These are phyloP conservation scores for Falco biarmicus DNA, from an alignment of 2,797 vertebrate genomes.

Conservation along the genomic window DNA sequence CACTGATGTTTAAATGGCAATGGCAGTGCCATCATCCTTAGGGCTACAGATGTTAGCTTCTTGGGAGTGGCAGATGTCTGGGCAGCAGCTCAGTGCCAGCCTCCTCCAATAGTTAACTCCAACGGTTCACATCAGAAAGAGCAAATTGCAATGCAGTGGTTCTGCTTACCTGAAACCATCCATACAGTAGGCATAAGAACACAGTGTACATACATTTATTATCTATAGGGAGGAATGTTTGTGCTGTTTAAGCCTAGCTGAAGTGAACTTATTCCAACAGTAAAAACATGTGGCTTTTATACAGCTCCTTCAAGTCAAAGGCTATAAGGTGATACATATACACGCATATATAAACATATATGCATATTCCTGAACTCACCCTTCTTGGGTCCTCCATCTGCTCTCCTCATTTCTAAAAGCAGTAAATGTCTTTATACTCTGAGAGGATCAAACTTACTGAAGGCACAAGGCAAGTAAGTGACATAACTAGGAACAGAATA, in stretches of 20 bases:
- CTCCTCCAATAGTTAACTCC: background rate
- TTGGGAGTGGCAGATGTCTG: background rate
- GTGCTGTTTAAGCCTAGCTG: background rate
- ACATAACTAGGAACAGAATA: background rate
- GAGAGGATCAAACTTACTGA: background rate
- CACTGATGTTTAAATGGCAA: background rate
- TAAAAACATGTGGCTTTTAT: background rate
- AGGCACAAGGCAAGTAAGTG: background rate
- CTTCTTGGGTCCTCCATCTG: background rate
- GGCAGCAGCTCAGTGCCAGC: background rate
- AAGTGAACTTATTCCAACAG: background rate
- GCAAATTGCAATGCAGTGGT: background rate
- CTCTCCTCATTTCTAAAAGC: background rate
- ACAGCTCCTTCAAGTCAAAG: background rate
- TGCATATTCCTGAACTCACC: background rate
- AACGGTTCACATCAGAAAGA: background rate
- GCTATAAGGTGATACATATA: background rate
- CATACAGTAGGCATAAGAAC: background rate
- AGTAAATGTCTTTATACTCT: background rate
- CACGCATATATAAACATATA: background rate
- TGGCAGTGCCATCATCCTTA: background rate
- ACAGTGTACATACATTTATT: rapidly evolving
- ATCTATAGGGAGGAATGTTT: rapidly evolving
- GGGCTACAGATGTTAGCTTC: background rate
- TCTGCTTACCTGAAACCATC: background rate